Conservation (phyloP, 2,888 invertebrate genomes). For the Morinoia aosen region DNA sequence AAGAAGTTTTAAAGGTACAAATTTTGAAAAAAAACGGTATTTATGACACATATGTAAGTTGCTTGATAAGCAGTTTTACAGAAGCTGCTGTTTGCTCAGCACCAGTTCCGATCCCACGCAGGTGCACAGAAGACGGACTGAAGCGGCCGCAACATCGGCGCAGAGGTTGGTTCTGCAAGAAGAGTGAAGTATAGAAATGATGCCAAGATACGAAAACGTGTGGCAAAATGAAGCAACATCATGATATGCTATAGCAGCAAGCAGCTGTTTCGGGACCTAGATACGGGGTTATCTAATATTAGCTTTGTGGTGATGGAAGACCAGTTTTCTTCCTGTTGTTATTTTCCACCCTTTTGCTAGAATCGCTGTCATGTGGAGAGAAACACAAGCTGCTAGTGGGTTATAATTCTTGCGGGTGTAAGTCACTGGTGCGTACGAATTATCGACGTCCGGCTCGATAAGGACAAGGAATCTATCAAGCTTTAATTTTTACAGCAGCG, state of each 20-base stretch:
- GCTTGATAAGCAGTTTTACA: no score
- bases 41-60: no score
- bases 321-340: neutral
- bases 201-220: neutral
- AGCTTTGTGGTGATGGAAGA: neutral
- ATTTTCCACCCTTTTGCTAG: neutral
- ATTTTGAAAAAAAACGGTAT: no score
- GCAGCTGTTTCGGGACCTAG: neutral
- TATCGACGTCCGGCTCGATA: conserved; percentile 3
- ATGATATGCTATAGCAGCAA: neutral
- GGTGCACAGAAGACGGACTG: neutral
- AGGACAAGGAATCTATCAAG: conserved; percentile 17
- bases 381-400: neutral
- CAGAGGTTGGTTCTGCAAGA: neutral
- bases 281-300: neutral
- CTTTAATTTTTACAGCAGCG: conserved; percentile 1
- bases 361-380: neutral
- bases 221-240: neutral
- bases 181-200: neutral
- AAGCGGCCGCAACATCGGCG: no score
- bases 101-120: neutral
- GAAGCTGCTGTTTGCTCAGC: no score
- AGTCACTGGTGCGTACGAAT: conserved; percentile 9
- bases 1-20: no score
- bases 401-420: neutral